Conservation (phyloP, 37 sponge, comb jelly and placozoan species). For the Geodia barretti region DNA sequence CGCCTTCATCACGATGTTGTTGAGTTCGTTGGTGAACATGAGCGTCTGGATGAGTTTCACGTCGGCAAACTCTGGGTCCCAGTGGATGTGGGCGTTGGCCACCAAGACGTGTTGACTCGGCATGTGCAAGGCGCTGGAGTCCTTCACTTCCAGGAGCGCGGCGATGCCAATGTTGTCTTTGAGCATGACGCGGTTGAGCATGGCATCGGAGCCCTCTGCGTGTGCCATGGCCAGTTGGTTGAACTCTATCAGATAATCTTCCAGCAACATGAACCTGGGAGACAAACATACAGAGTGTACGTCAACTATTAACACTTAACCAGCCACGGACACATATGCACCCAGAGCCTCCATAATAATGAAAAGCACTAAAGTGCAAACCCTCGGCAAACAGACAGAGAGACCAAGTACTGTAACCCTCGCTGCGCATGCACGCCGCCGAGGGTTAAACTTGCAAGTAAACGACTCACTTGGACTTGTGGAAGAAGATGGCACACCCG, state of each 20-base stretch:
- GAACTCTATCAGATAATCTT: conserved; percentile 89
- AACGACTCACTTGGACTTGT: conserved; percentile 79
- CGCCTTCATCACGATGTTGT: conserved; percentile 53
- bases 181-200: conserved; percentile 95
- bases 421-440: not conserved
- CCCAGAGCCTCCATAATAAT: no score
- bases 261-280: conserved; percentile 78
- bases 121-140: not conserved
- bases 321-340: no score
- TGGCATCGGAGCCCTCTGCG: conserved; percentile 89
- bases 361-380: no score
- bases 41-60: conserved; percentile 95
- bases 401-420: not conserved
- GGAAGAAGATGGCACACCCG: conserved; percentile 97
- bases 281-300: not conserved
- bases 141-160: conserved; percentile 75
- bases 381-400: no score
- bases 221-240: conserved; percentile 92
- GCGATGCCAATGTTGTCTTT: conserved; percentile 93
- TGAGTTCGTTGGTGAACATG: conserved; percentile 78
- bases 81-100: conserved; percentile 96
- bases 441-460: not conserved
- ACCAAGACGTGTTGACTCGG: conserved; percentile 75
- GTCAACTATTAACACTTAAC: no score
- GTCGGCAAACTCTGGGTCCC: conserved; percentile 97